phyloP scores from a whole-genome alignment of 2,797 vertebrate species.

The Acanthopagrus latus region DNA sequence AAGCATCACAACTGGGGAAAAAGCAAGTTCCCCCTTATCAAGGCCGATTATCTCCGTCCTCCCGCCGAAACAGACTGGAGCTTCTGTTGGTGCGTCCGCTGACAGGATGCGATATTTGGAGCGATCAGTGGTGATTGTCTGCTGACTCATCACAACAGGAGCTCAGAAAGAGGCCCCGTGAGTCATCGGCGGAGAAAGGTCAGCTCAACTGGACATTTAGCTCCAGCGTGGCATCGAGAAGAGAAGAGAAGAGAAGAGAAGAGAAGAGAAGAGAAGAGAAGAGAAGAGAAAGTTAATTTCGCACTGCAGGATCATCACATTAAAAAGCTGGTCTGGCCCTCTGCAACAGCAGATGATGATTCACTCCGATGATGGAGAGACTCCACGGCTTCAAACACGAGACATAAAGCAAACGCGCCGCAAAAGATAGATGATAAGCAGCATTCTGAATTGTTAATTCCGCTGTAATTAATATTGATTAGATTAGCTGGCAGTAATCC shows the following conservation, averaged over 20 bases:
- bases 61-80: slow-evolving; percentile 1
- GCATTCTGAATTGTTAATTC: slow-evolving; percentile 56
- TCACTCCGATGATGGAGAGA: slow-evolving; percentile 41
- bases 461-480: slow-evolving; percentile 76
- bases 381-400: slow-evolving; percentile 31
- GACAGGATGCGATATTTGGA: slow-evolving; percentile 68
- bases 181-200: slow-evolving; percentile 73
- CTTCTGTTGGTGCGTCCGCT: slow-evolving; percentile 42
- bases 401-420: slow-evolving; percentile 24
- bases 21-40: slow-evolving; percentile 6
- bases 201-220: slow-evolving; percentile 58
- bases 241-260: neutral
- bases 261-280: slow-evolving; percentile 4
- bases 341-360: slow-evolving; percentile 11
- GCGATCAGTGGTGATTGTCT: slow-evolving; percentile 58
- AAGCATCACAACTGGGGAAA: neutral
- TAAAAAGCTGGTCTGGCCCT: slow-evolving; percentile 14
- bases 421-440: slow-evolving; percentile 44
- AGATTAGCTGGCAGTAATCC: slow-evolving; percentile 61
- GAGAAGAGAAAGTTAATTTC: slow-evolving; percentile 7
- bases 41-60: slow-evolving; percentile 2
- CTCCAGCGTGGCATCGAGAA: slow-evolving; percentile 20
- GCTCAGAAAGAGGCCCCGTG: slow-evolving; percentile 52
- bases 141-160: slow-evolving; percentile 72
- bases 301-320: slow-evolving; percentile 18